These are phyloP conservation scores for Spilosoma lubricipeda DNA, from an alignment of 2,888 invertebrate genomes.

Conservation along the genomic window DNA sequence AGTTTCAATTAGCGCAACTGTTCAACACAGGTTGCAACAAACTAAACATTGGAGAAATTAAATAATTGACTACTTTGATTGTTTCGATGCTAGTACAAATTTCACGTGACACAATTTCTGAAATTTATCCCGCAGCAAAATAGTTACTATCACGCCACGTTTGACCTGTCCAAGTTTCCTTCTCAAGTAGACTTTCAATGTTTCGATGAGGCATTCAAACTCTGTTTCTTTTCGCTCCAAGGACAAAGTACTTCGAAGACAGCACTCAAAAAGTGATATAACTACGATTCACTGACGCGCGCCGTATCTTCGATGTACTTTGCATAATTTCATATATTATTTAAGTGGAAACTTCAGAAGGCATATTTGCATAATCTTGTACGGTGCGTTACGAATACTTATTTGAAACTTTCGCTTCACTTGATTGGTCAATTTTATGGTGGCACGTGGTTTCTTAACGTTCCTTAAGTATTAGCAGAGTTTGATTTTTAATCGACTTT, in stretches of 20 bases:
- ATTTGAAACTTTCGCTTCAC: conserved; percentile 43
- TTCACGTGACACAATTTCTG: not conserved
- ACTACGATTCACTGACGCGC: conserved; percentile 45
- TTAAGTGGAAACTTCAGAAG: conserved; percentile 61
- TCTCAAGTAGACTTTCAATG: conserved; percentile 23
- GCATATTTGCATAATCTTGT: conserved; percentile 62
- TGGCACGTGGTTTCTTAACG: conserved; percentile 27
- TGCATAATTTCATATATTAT: conserved; percentile 74
- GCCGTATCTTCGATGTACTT: conserved; percentile 54
- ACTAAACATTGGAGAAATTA: not conserved
- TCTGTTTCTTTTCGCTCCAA: conserved; percentile 30
- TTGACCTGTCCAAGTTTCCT: conserved; percentile 20
- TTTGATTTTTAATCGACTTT: conserved; percentile 10
- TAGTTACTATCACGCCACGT: conserved; percentile 12
- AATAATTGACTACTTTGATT: not conserved
- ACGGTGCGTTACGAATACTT: conserved; percentile 55
- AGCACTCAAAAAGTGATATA: conserved; percentile 52
- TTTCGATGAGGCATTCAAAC: conserved; percentile 33
- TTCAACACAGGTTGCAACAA: not conserved
- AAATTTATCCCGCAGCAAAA: conserved; percentile 8
- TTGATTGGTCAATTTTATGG: conserved; percentile 52
- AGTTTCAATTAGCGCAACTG: not conserved
- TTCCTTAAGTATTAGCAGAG: conserved; percentile 13
- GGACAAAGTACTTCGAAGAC: conserved; percentile 36
- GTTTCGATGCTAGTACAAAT: not conserved